Percentiles rank a stretch among this genome's conserved stretches.
These are phyloP conservation scores for Haliclystus octoradiatus DNA, from an alignment of 30 jellyfish, hydroid and myxozoan species.

Conservation along the genomic window DNA sequence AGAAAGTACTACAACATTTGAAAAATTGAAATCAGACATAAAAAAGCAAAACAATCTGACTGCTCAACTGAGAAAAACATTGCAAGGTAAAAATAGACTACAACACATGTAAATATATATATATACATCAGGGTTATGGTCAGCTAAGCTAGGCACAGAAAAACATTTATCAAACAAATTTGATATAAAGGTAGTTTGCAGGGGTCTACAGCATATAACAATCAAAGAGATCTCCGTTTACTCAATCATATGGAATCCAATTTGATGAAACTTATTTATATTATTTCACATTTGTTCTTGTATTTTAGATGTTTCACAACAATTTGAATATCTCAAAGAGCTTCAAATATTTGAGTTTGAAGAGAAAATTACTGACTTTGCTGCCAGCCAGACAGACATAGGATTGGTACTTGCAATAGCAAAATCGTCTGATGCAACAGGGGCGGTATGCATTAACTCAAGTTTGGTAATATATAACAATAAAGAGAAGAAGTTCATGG, in stretches of 20 bases:
- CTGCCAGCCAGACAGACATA: conserved; percentile 7
- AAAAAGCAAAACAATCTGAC: conserved; percentile 17
- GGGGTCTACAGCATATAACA: no score
- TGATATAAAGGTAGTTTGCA: no score
- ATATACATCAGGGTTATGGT: no score
- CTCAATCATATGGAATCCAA: no score
- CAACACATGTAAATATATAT: no score
- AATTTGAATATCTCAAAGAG: conserved; percentile 21
- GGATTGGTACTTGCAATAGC: conserved; percentile 11
- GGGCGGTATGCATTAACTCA: conserved; percentile 6
- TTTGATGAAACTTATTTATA: no score
- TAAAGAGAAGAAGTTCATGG: background rate
- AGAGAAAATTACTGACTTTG: conserved; percentile 22
- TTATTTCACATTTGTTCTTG: no score
- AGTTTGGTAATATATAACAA: conserved; percentile 6
- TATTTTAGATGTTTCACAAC: conserved; percentile 35
- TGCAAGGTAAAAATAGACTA: conserved; percentile 33
- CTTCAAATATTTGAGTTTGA: conserved; percentile 6
- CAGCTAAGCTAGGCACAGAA: no score
- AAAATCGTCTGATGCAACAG: background rate
- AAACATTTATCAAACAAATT: no score
- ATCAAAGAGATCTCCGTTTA: no score
- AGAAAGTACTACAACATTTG: background rate
- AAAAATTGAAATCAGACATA: background rate
- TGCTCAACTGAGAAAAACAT: conserved; percentile 2